A percentile compares a stretch with the other conserved stretches of the same genome.
Conservation (phyloP, 2,113 vertebrate genomes). For the Cyanoliseus patagonus region DNA sequence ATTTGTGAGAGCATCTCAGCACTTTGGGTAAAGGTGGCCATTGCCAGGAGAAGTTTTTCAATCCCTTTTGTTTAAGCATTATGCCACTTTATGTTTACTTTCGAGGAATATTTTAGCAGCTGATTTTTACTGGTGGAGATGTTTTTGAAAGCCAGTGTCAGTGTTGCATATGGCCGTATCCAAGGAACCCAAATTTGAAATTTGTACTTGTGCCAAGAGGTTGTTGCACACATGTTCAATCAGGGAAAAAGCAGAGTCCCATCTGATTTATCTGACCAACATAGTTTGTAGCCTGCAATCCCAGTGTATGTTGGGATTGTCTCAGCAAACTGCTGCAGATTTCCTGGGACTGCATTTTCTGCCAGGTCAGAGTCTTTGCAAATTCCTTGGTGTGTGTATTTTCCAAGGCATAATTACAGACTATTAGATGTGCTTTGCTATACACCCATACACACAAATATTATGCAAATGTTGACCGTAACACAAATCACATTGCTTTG, state of each 20-base stretch:
- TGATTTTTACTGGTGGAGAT: not conserved
- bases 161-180: not conserved
- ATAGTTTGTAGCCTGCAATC: not conserved
- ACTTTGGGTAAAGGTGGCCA: not conserved
- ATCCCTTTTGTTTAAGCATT: not conserved
- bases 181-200: not conserved
- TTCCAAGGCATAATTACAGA: constrained; percentile 63
- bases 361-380: constrained; percentile 51
- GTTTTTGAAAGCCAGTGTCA: not conserved
- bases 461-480: constrained; percentile 33
- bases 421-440: constrained; percentile 37
- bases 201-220: not conserved
- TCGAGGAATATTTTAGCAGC: constrained; percentile 22
- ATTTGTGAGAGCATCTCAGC: not conserved
- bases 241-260: not conserved
- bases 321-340: constrained; percentile 16
- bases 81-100: not conserved
- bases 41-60: not conserved
- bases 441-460: constrained; percentile 29
- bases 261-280: not conserved
- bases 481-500: not conserved
- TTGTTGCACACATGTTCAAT: not conserved
- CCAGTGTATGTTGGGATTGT: not conserved
- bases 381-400: constrained; percentile 55
- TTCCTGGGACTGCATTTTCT: constrained; percentile 38